Conservation (phyloP, 1,140 invertebrate species). For the Lepidurus couesii region DNA sequence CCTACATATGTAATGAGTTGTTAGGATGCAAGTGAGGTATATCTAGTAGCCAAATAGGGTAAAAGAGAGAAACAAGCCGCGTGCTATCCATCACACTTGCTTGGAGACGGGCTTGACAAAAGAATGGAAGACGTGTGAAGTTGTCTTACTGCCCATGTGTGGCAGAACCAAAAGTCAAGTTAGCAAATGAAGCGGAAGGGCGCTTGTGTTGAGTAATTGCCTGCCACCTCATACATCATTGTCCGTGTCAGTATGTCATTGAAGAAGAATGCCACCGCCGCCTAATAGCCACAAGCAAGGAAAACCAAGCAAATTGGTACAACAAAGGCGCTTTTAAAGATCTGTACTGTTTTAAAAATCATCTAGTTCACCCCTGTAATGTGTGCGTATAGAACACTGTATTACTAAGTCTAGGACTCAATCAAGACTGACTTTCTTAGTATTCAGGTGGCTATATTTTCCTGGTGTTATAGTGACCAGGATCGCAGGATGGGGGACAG, state of each 20-base stretch:
- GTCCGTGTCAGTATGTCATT: neutral
- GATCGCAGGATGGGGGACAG: too few species aligned
- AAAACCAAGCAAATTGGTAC: neutral
- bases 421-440: too few species aligned
- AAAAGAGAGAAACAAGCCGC: neutral
- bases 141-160: slow-evolving; percentile 15
- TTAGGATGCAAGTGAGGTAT: neutral
- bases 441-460: too few species aligned
- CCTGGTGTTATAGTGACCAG: too few species aligned
- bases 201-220: slow-evolving; percentile 18
- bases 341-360: too few species aligned
- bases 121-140: neutral
- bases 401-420: too few species aligned
- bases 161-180: neutral
- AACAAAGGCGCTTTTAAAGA: neutral
- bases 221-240: neutral
- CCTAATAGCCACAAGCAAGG: neutral
- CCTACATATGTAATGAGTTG: neutral
- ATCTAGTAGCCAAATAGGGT: neutral
- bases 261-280: neutral
- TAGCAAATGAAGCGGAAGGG: slow-evolving; percentile 1
- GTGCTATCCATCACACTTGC: neutral
- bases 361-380: too few species aligned
- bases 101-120: neutral
- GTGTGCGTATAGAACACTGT: too few species aligned